Base-by-base conservation (phyloP, 2,797 vertebrate species). In the Hypotaenidia okinawae region DNA sequence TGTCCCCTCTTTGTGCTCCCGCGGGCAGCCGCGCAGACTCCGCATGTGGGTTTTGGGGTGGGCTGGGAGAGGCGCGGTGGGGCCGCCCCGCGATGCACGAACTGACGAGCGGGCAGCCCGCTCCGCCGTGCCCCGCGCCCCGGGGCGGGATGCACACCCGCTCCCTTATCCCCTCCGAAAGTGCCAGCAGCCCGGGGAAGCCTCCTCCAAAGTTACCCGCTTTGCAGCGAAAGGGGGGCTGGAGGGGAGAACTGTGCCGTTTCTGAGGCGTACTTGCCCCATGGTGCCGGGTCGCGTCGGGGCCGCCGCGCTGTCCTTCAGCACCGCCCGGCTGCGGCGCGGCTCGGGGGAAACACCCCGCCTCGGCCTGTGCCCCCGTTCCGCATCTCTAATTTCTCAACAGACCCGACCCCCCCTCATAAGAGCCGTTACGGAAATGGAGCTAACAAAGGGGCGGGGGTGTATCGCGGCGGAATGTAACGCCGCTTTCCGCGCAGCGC, bases 281-380 rank as follows among this genome's bases (percentile, higher is more conserved):
- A 16, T 21, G 7, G 18, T 28, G 35, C 35, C 32, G 63, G 30
- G 27, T 57, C 9, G 43, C 8, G 37, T 33, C 4, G 63, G 37
- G 37, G 8, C 6, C 22, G 5, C 70, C 47, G 85, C 51, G 84
- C 94, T 95, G 92, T 94, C 88, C 93, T 85, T 90, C 94, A 92
- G 94, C 93, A 96, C 88, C 62, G 16, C 49, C 68, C 28, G 58
- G 30, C 51, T 16, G 14, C 28, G 61, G 55, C 54, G 45, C 57
- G 75, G 16, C 37, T 16, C 35, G 18, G 35, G 59, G 35, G 35
- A 6, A 52, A 0, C 27, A 7, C 11, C 14, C 24, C 12, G 14
- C 43, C 37, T 25, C 28, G 13, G 4, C 30, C 28, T 4, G 19
- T 8, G 4, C 19, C 14, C 52, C 19, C 66, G 0, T 3, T 2